Evolutionary conservation across 1,140 invertebrate genomes (phyloP).

Genomic region (Sipha flava): DNA sequence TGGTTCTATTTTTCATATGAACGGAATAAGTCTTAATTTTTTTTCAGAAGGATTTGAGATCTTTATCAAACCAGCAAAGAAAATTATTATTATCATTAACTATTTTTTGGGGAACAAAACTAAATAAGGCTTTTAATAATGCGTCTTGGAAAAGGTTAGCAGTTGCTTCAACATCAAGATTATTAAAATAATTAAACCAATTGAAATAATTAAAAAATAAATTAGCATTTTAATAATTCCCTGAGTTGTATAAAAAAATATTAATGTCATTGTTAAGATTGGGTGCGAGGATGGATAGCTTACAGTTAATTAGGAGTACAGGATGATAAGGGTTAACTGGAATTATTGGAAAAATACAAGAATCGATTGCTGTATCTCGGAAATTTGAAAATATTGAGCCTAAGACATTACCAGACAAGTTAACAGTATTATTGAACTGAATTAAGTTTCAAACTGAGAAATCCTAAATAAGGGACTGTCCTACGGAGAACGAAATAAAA

Average conservation of each 20-base stretch:
- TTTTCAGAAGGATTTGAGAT: background rate
- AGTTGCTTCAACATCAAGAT: background rate
- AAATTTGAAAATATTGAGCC: background rate
- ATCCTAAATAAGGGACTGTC: background rate
- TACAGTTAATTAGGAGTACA: background rate
- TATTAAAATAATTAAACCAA: background rate
- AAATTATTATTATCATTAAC: background rate
- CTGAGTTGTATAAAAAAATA: background rate
- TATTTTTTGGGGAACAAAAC: background rate
- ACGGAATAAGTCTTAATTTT: background rate
- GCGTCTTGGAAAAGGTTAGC: background rate
- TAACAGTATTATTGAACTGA: background rate
- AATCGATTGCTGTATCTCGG: background rate
- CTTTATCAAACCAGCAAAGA: background rate
- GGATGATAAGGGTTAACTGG: background rate
- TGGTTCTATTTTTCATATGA: background rate
- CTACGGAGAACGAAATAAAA: background rate
- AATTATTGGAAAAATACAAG: background rate
- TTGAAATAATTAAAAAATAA: background rate
- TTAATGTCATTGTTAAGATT: background rate
- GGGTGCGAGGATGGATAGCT: background rate
- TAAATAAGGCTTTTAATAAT: background rate
- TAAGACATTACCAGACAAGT: background rate
- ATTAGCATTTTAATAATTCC: background rate
- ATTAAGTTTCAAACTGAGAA: background rate